Conservation (phyloP, 2,113 vertebrate genomes). For the Hippocampus zosterae region DNA sequence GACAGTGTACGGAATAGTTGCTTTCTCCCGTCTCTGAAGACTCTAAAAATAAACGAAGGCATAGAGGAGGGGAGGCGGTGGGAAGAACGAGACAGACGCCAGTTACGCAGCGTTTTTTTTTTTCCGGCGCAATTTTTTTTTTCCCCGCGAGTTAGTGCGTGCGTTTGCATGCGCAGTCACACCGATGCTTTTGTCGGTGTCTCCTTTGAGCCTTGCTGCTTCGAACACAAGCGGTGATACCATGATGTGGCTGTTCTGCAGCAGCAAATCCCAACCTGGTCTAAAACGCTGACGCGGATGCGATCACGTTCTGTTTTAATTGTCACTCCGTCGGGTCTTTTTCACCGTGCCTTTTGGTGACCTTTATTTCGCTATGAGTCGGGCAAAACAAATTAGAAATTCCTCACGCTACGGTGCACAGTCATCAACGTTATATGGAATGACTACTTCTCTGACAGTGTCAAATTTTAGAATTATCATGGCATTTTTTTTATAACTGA, state of each 20-base stretch:
- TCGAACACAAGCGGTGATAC: conserved; percentile 7
- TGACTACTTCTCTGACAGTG: not conserved
- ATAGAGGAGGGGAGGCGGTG: conserved; percentile 21
- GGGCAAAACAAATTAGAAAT: too few relatives aligned
- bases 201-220: conserved; percentile 22
- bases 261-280: conserved; percentile 15
- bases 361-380: too few relatives aligned
- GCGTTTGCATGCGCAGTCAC: conserved; percentile 8
- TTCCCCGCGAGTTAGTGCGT: conserved; percentile 15
- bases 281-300: conserved; percentile 13
- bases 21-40: conserved; percentile 53
- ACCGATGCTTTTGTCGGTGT: conserved; percentile 3
- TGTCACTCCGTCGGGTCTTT: too few relatives aligned
- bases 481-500: not conserved
- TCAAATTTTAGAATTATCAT: not conserved
- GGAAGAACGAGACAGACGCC: conserved; percentile 29
- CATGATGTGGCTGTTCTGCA: conserved; percentile 10
- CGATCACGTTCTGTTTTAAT: not conserved
- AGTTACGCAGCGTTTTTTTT: conserved; percentile 61
- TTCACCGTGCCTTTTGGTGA: too few relatives aligned
- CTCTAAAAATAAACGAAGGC: conserved; percentile 61
- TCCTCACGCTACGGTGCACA: too few relatives aligned
- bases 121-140: conserved; percentile 4
- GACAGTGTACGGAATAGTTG: conserved; percentile 54
- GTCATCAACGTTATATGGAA: not conserved